Evolutionary conservation across 1,140 invertebrate species (phyloP), one percentile per base, ranked within the genome.

Genomic region (Hypothenemus hampei): DNA sequence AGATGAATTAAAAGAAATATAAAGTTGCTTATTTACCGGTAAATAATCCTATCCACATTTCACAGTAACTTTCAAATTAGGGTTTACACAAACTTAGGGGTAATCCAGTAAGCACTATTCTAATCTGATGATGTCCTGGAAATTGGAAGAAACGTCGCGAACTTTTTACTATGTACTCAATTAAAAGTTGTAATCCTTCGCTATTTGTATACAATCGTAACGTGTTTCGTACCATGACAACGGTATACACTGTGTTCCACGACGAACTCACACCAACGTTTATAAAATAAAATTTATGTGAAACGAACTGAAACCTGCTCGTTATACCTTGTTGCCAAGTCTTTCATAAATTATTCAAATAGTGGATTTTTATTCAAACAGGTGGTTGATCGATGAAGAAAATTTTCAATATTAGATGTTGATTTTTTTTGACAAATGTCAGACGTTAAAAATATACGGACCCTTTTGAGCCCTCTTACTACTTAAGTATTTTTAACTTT

Each of bases 281-380:
- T 49, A 11, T 35, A 40, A 29, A 40, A 24, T 39, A 4, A 19
- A 36, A 35, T 54, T 54, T 54, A 33, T 24, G 44, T 31, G 44
- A 56, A 56, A 56, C 43, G 36, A 56, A 48, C 45, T 44, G 53
- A 56, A 56, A 56, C 53, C 53, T 56, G 45, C 53, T 56, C 31
- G 44, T n/a, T 4, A n/a, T 2, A 26, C 45, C 7, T 10, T 18
- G 53, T 56, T 56, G 53, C 31, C 45, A 46, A 43, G 16, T 20
- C 22, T 11, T 15, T 2, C 10, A 43, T n/a, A 22, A 43, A 43
- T 20, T 43, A 18, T 39, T 39, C n/a, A 18, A 39, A 31, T 31
- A 8, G 2, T 31, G 3, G 26, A 31, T 31, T n/a, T n/a, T n/a
- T n/a, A n/a, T n/a, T n/a, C n/a, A n/a, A n/a, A n/a, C n/a, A n/a